Conservation (phyloP, 2,797 vertebrate genomes). For the Antrozous pallidus region DNA sequence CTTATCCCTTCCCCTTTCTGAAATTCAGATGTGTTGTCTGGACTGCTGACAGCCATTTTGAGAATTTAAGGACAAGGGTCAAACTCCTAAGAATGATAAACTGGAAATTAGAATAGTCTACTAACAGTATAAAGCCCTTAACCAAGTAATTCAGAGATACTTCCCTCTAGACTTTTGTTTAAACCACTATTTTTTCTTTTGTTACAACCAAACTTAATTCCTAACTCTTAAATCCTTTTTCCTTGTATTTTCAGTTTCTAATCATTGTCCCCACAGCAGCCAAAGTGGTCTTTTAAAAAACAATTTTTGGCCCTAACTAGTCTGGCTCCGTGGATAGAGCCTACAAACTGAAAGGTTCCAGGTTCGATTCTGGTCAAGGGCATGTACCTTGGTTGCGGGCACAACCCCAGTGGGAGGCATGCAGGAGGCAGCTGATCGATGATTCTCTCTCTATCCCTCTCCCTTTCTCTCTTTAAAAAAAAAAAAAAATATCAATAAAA, state of each 20-base stretch:
- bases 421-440: no score
- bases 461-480: no score
- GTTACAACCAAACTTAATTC: not conserved
- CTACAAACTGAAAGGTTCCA: no score
- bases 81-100: not conserved
- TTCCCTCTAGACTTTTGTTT: not conserved
- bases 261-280: not conserved
- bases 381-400: no score
- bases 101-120: not conserved
- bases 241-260: not conserved
- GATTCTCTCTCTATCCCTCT: no score
- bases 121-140: not conserved
- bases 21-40: not conserved
- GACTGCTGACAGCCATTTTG: not conserved
- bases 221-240: not conserved
- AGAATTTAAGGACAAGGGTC: not conserved
- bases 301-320: no score
- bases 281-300: not conserved
- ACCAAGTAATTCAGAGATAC: not conserved
- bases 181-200: constrained; percentile 21
- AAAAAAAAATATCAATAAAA: no score
- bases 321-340: no score
- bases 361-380: no score
- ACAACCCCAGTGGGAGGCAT: no score
- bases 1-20: not conserved